Base-by-base conservation (phyloP, 2,113 vertebrate species). In the Noturus placidus region DNA sequence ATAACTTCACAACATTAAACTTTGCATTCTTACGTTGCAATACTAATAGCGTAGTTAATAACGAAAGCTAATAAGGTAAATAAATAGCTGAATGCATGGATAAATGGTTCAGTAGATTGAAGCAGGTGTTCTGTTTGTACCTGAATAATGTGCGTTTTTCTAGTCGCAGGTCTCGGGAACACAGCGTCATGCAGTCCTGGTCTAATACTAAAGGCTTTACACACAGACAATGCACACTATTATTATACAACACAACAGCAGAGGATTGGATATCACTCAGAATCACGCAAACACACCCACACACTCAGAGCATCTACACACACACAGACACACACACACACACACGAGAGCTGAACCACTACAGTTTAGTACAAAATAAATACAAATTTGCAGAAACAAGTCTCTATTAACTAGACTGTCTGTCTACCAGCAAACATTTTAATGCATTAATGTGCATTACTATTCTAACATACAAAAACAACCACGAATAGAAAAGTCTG, bases 71-170 rank as follows among this genome's bases (percentile, higher is more conserved):
- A 33, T 56, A 61, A 84, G 11, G 1, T n/a, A 59, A 78, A 78
- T 67, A 9, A 69, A 38, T 0, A 61, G 5, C 33, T 33, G 42
- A 27, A 79, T 59, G 27, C 20, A 52, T 11, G n/a, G n/a, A n/a
- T 84, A 69, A 82, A 76, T 5, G 42, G 17, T 74, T 56, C 4
- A 20, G 76, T 46, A 65, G 27, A 87, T 38, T 54, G 50, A 61
- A 77, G 78, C 33, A 57, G 56, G 67, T 74, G 80, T 65, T 38
- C 25, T 69, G 63, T 88, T 27, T 84, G 76, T 93, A 99, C 98
- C 98, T 96, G 95, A 99, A 99, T 91, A 99, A 95, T 88, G 98
- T 98, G 65, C 98, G 97, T 91, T 96, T 99, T 91, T 99, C 98
- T 91, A 99, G 94, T 84, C 98, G 94, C 77, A 99, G 96, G 90